Conservation (phyloP, 2,113 vertebrate genomes). For the Verasper variegatus region DNA sequence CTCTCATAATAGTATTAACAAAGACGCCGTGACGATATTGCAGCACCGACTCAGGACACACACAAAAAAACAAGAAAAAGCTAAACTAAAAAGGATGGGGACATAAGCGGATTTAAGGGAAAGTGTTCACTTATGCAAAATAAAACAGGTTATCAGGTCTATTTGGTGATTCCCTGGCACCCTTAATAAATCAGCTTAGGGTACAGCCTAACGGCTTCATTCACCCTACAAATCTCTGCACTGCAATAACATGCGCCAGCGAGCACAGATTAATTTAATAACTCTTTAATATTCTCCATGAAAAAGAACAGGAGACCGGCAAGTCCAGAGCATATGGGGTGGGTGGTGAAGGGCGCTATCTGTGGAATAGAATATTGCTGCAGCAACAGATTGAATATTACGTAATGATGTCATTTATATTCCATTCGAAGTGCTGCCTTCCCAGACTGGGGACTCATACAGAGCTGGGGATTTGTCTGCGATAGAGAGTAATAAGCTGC, state of each 20-base stretch:
- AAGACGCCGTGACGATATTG: constrained; percentile 31
- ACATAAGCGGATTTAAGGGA: constrained; percentile 79
- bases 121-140: constrained; percentile 85
- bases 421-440: constrained; percentile 73
- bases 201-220: constrained; percentile 81
- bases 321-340: constrained; percentile 72
- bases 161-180: constrained; percentile 82
- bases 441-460: constrained; percentile 61
- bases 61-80: constrained; percentile 48
- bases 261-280: constrained; percentile 87
- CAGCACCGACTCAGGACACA: constrained; percentile 28
- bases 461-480: constrained; percentile 69
- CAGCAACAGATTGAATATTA: constrained; percentile 84
- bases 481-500: constrained; percentile 46
- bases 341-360: constrained; percentile 62
- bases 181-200: constrained; percentile 87
- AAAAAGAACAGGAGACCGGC: constrained; percentile 72
- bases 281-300: constrained; percentile 86
- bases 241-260: constrained; percentile 86
- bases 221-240: constrained; percentile 83
- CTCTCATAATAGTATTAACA: constrained; percentile 35
- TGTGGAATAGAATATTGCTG: constrained; percentile 80
- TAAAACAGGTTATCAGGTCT: constrained; percentile 85
- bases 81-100: not conserved
- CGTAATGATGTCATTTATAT: constrained; percentile 84